phyloP scores from a whole-genome alignment of 2,888 invertebrate genomes.

The Zygaena filipendulae region DNA sequence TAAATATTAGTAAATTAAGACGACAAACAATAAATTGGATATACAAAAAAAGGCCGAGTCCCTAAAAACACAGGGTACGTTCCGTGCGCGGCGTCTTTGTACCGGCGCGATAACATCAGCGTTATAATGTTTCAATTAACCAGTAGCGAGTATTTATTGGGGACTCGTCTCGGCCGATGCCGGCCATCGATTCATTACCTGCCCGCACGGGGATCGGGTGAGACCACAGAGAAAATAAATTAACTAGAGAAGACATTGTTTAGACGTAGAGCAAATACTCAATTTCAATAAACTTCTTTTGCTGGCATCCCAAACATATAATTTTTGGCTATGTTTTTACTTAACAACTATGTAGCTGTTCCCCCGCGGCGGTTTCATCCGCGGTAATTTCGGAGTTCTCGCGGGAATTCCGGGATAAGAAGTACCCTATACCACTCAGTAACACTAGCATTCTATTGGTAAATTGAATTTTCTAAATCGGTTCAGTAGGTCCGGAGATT shows the following conservation, averaged over 20 bases:
- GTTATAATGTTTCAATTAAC: slow-evolving; percentile 67
- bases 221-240: neutral
- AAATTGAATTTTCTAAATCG: no score
- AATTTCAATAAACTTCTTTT: no score
- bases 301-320: no score
- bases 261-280: no score
- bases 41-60: slow-evolving; percentile 25
- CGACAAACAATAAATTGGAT: slow-evolving; percentile 24
- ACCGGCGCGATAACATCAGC: slow-evolving; percentile 46
- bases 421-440: no score
- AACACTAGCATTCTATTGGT: no score
- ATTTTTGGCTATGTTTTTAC: no score
- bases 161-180: slow-evolving; percentile 36
- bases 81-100: slow-evolving; percentile 44
- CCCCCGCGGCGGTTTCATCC: no score
- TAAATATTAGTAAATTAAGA: slow-evolving; percentile 21
- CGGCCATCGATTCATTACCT: slow-evolving; percentile 48
- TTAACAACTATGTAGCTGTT: no score
- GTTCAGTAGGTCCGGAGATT: no score
- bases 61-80: slow-evolving; percentile 32
- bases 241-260: neutral
- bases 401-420: no score
- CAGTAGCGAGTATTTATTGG: slow-evolving; percentile 65
- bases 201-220: slow-evolving; percentile 11
- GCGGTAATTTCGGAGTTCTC: no score